Evolutionary conservation across 1,140 invertebrate species (phyloP).

Genomic region (Drosophila lacteicornis): DNA sequence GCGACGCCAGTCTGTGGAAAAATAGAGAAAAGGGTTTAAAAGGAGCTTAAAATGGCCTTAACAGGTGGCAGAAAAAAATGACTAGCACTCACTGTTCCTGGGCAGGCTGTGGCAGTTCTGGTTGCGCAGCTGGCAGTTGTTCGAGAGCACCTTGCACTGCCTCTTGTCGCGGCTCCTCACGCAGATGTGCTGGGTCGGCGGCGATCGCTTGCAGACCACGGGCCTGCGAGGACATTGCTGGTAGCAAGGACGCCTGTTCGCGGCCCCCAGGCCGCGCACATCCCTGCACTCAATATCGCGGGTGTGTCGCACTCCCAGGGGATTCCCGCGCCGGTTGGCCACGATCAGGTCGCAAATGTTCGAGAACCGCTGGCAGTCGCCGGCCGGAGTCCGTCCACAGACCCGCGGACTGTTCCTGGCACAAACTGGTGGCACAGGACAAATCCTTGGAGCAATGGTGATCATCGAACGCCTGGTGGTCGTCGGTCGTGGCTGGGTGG

Average conservation of each 20-base stretch:
- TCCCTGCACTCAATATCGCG: slow-evolving; percentile 44
- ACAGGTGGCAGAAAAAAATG: neutral
- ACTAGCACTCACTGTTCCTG: slow-evolving; percentile 57
- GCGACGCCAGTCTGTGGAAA: slow-evolving; percentile 57
- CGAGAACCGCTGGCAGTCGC: slow-evolving; percentile 58
- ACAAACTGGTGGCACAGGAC: slow-evolving; percentile 46
- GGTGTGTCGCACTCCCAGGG: slow-evolving; percentile 40
- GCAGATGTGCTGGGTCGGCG: slow-evolving; percentile 46
- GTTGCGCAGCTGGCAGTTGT: slow-evolving; percentile 62
- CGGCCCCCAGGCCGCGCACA: slow-evolving; percentile 35
- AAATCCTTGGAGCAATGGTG: slow-evolving; percentile 3
- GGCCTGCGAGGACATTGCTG: slow-evolving; percentile 39
- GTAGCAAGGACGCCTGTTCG: slow-evolving; percentile 33
- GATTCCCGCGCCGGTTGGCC: neutral
- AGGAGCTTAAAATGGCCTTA: neutral
- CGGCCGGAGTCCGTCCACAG: slow-evolving; percentile 43
- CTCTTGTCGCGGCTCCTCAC: slow-evolving; percentile 40
- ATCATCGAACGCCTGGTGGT: neutral
- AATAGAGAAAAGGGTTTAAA: neutral
- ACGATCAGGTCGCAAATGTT: slow-evolving; percentile 60
- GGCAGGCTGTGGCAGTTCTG: slow-evolving; percentile 57
- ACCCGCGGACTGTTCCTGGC: slow-evolving; percentile 44
- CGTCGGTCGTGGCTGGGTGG: slow-evolving; percentile 4
- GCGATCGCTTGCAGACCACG: slow-evolving; percentile 32
- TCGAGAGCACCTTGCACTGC: slow-evolving; percentile 58